Evolutionary conservation across 2,113 vertebrate species (phyloP), one percentile per base, ranked within the genome.

Genomic region (Megalops atlanticus): DNA sequence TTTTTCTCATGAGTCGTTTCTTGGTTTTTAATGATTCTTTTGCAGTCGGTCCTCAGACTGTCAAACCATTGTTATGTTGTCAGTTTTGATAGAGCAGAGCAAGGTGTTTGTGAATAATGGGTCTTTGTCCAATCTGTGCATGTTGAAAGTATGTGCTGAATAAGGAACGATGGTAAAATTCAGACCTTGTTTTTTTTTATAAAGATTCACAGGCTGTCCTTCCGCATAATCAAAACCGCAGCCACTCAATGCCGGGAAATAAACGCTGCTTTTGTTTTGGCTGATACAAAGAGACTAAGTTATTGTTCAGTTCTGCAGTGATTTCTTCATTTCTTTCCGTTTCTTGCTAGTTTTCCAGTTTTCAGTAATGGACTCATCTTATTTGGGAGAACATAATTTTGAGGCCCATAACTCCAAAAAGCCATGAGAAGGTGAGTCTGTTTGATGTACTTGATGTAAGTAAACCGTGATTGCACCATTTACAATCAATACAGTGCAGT

Each of bases 241-340:
- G 81, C 87, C 85, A 85, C 88, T 92, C 89, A 90, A 84, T 78
- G 85, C 86, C 85, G 84, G 81, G 87, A 83, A 88, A 91, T 89
- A 91, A 94, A 89, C 39, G 45, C 52, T 27, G 85, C 83, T 90
- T 94, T 94, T 94, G 92, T 93, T 89, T 91, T 33, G 85, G 84
- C 81, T 85, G 85, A 89, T 89, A 90, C 76, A 83, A 85, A 87
- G 54, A 58, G 58, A 84, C 75, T 83, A 39, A 39, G 70, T 88
- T 86, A 90, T 92, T 92, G 87, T 90, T 87, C 78, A 81, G 83
- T 79, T 86, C 83, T 54, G 86, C 89, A 84, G 90, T 87, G 86
- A 87, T 87, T 89, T 90, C 81, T 64, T 49, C 40, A 27, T 64
- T 64, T 24, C 11, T 64, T 16, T 85, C 85, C 81, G 76, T 88